Evolutionary conservation across 2,797 vertebrate genomes (phyloP).

Genomic region (Holocentrus rufus): DNA sequence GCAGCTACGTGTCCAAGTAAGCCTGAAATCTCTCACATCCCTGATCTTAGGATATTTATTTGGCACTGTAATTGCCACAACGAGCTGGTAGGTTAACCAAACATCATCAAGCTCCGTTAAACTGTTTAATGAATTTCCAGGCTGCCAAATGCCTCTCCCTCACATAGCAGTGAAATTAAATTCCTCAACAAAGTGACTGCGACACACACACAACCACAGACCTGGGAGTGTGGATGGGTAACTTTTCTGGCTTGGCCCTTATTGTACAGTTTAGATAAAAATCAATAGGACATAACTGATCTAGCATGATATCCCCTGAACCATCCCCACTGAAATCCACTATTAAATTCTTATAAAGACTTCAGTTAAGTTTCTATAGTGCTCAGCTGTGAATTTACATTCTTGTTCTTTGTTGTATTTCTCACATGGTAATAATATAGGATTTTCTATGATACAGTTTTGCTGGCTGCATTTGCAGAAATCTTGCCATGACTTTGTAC

Average conservation of each 20-base stretch:
- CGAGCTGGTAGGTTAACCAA: slow-evolving; percentile 39
- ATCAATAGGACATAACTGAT: neutral
- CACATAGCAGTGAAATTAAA: slow-evolving; percentile 52
- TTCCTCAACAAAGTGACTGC: slow-evolving; percentile 41
- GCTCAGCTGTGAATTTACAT: too few relatives aligned
- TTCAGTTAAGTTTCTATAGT: too few relatives aligned
- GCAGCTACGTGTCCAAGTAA: neutral
- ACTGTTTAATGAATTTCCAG: slow-evolving; percentile 45
- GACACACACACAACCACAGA: slow-evolving; percentile 43
- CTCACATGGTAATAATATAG: neutral
- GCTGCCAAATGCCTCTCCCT: slow-evolving; percentile 42
- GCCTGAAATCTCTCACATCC: slow-evolving; percentile 1
- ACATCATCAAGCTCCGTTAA: slow-evolving; percentile 36
- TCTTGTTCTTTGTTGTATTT: neutral
- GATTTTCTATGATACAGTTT: neutral
- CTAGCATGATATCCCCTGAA: neutral
- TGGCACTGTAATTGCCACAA: slow-evolving; percentile 27
- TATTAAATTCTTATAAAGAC: too few relatives aligned
- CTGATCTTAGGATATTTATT: neutral
- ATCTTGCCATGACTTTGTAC: neutral
- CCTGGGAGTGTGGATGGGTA: slow-evolving; percentile 2
- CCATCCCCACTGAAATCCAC: neutral
- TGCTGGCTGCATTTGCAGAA: neutral
- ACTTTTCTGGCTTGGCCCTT: slow-evolving; percentile 16
- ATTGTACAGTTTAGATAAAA: neutral